Base-by-base conservation (phyloP, 2,113 vertebrate genomes). In the Pluvianellus socialis region DNA sequence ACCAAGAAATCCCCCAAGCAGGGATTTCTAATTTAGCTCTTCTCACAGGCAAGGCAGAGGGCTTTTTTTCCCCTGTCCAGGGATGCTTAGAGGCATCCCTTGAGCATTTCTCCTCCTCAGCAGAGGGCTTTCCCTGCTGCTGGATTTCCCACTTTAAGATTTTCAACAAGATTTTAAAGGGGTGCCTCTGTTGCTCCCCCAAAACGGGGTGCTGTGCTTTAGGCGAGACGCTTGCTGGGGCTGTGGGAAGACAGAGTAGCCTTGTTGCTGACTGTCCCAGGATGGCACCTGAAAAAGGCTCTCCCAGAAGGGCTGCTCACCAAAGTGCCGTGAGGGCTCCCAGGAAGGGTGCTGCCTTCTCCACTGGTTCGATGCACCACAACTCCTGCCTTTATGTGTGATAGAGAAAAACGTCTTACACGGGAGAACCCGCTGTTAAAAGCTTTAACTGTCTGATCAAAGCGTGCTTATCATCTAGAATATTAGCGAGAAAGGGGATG, bases 361-460 rank as follows among this genome's bases (percentile, higher is more conserved):
- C 40, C 1, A 2, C 26, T 5, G 4, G 24, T 24, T 68, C 5
- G 4, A 18, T 8, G 63, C 26, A 32, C 49, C 11, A 5, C 44
- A 55, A 7, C 17, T 59, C 0, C 0, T 63, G 67, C 73, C 55
- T 79, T 77, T 50, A 35, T 1, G 4, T 7, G 32, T 32, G 28
- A 80, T 52, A 7, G 18, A 35, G 59, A 80, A 77, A 62, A 19
- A 14, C 2, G 1, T 12, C 15, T 30, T 10, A 35, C 33, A 33
- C 0, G 1, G 40, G 53, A 72, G 22, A 75, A 72, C 23, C 74
- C 59, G 66, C 58, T 66, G 28, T 27, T 76, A 47, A 68, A 75
- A 61, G 42, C 42, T 82, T 40, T 38, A 75, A 65, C 18, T 33
- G 50, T 33, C 71, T 44, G 26, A 75, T 33, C 81, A n/a, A 65